Percentiles rank a stretch among this genome's conserved stretches.
Evolutionary conservation across 2,888 invertebrate species (phyloP).

Genomic region (Oligia fasciuncula): DNA sequence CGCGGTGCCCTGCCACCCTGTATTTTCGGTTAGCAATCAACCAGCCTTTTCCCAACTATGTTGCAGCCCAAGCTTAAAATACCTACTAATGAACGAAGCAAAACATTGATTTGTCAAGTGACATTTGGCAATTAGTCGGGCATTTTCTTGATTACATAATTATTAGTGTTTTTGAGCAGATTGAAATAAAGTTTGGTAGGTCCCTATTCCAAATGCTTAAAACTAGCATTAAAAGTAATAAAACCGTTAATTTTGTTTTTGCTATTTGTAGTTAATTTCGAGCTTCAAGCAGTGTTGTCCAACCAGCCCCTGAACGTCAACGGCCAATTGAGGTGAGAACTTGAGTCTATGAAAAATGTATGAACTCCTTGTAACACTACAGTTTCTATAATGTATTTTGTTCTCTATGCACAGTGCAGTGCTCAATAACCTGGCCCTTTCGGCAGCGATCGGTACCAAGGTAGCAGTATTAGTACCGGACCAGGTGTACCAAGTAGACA

Average conservation of each 20-base stretch:
- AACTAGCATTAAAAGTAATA: not conserved
- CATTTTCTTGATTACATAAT: not conserved
- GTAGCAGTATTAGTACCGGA: not conserved
- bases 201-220: not conserved
- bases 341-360: not conserved
- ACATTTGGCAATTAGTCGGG: not conserved
- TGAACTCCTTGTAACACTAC: not conserved
- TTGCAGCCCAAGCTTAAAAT: not conserved
- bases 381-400: not conserved
- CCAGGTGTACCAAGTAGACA: conserved; percentile 36
- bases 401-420: conserved; percentile 23
- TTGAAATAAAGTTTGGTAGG: not conserved
- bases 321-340: conserved; percentile 14
- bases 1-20: too few relatives aligned
- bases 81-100: not conserved
- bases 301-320: conserved; percentile 22
- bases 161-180: not conserved
- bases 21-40: not conserved
- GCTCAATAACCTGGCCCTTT: not conserved
- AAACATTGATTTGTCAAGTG: not conserved
- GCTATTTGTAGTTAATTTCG: conserved; percentile 28
- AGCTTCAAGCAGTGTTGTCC: conserved; percentile 15
- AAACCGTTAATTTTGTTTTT: not conserved
- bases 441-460: conserved; percentile 30
- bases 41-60: not conserved